phyloP scores from a whole-genome alignment of 1,140 invertebrate genomes.

The Holcopasites calliopsidis region DNA sequence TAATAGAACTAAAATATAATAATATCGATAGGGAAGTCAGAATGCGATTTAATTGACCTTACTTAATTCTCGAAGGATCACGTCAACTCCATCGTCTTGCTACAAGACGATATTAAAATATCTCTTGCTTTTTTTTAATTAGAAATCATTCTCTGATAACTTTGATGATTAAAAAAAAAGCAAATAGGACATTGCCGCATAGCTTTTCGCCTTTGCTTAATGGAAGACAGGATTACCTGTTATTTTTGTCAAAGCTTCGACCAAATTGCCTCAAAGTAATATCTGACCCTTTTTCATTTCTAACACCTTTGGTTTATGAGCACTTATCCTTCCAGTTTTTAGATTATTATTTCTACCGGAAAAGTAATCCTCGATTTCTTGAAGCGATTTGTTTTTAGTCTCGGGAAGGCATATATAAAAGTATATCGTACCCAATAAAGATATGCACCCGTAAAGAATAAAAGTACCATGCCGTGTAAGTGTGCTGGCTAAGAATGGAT shows the following conservation, averaged over 20 bases:
- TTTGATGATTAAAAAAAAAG: too few relatives aligned
- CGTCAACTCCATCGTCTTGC: not conserved
- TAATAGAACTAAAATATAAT: constrained; percentile 14
- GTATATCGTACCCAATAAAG: constrained; percentile 81
- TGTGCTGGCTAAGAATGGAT: constrained; percentile 79
- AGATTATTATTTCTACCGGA: constrained; percentile 79
- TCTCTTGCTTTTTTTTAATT: not conserved
- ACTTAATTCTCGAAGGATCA: not conserved
- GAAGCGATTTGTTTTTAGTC: constrained; percentile 87
- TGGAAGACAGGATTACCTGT: constrained; percentile 31
- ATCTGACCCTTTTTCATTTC: constrained; percentile 70
- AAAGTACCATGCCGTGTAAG: constrained; percentile 83
- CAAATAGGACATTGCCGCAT: not conserved
- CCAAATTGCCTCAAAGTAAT: constrained; percentile 63
- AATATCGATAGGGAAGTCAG: constrained; percentile 8
- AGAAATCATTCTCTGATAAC: not conserved
- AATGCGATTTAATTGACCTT: constrained; percentile 1
- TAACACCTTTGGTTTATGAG: constrained; percentile 64
- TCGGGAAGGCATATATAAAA: constrained; percentile 86
- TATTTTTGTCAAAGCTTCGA: not conserved
- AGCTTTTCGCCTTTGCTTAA: not conserved
- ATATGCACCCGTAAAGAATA: constrained; percentile 83
- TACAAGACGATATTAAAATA: not conserved
- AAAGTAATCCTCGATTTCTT: constrained; percentile 89
- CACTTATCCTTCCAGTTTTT: constrained; percentile 62